Percentiles rank a stretch among this genome's conserved stretches.
phyloP scores from a whole-genome alignment of 2,797 vertebrate genomes.

The Leptoclinus maculatus region DNA sequence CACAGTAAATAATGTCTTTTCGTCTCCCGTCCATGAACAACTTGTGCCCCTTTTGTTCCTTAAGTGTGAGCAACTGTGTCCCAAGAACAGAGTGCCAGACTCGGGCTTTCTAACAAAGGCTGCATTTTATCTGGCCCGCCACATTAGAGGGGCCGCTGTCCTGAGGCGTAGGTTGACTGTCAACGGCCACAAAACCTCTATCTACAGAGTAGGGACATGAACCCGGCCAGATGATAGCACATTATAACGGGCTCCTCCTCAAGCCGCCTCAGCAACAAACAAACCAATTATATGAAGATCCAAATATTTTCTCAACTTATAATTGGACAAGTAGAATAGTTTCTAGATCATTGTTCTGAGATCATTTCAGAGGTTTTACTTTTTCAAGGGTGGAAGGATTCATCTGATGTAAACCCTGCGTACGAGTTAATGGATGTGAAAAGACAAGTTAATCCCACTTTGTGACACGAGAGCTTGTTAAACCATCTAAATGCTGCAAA shows the following conservation, averaged over 20 bases:
- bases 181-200: slow-evolving; percentile 27
- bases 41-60: slow-evolving; percentile 48
- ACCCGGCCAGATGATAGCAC: background rate
- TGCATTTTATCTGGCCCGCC: slow-evolving; percentile 42
- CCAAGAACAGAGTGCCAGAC: slow-evolving; percentile 33
- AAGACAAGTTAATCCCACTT: background rate
- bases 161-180: slow-evolving; percentile 16
- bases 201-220: slow-evolving; percentile 1
- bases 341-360: background rate
- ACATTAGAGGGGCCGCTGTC: slow-evolving; percentile 25
- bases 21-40: slow-evolving; percentile 28
- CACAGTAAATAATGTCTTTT: slow-evolving; percentile 38
- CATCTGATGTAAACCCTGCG: background rate
- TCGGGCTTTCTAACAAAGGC: slow-evolving; percentile 45
- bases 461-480: background rate
- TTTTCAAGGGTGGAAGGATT: background rate
- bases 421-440: background rate
- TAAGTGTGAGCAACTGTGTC: slow-evolving; percentile 45
- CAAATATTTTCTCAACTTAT: background rate
- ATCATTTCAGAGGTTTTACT: background rate
- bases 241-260: slow-evolving; percentile 9
- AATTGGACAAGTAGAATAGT: background rate
- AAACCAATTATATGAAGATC: background rate
- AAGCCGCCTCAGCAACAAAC: background rate
- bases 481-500: background rate